These are phyloP conservation scores for Psettodes erumei DNA, from an alignment of 2,113 vertebrate genomes.

Conservation along the genomic window DNA sequence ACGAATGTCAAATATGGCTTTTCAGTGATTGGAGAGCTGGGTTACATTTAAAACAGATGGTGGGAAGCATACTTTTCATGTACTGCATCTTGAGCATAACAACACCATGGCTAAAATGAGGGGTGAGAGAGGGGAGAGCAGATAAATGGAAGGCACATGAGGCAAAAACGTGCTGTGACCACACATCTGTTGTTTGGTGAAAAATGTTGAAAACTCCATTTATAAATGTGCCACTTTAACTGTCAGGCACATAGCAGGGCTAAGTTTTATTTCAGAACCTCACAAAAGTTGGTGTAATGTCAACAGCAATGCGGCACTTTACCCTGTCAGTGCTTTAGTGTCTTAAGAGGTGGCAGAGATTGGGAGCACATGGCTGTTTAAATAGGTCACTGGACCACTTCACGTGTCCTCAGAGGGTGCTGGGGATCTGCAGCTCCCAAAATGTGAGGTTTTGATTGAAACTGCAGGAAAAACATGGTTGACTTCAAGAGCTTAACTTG, in stretches of 20 bases:
- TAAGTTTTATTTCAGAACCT: constrained; percentile 70
- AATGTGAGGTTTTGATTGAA: constrained; percentile 76
- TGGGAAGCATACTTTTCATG: constrained; percentile 48
- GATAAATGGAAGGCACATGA: constrained; percentile 68
- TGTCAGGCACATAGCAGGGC: constrained; percentile 54
- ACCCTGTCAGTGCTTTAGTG: constrained; percentile 54
- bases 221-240: constrained; percentile 75
- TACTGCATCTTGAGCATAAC: constrained; percentile 51
- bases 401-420: constrained; percentile 74
- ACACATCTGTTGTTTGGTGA: constrained; percentile 63
- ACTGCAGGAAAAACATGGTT: constrained; percentile 75
- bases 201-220: constrained; percentile 69
- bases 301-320: constrained; percentile 50
- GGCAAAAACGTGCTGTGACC: constrained; percentile 71
- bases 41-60: constrained; percentile 68
- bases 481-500: constrained; percentile 65
- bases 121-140: constrained; percentile 25
- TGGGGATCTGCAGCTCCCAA: constrained; percentile 49
- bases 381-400: constrained; percentile 81
- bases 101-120: constrained; percentile 49
- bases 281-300: constrained; percentile 65
- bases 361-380: constrained; percentile 73
- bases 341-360: constrained; percentile 54
- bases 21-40: constrained; percentile 63
- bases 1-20: constrained; percentile 61